phyloP scores from a whole-genome alignment of 1,140 invertebrate genomes.

The Drosophila quadrilineata region DNA sequence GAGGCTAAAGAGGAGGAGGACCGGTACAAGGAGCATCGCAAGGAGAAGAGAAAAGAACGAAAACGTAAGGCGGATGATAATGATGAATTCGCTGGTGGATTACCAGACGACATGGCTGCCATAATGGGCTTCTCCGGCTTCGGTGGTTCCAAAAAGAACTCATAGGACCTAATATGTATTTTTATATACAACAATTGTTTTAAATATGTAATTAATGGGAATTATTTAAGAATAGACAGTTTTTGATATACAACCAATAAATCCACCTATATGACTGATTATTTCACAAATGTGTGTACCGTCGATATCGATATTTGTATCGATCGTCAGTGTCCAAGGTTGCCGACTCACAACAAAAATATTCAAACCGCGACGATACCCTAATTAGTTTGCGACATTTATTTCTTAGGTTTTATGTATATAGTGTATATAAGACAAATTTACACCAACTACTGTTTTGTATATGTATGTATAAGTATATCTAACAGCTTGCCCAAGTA shows the following conservation, averaged over 20 bases:
- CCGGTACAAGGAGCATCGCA: slow-evolving; percentile 94
- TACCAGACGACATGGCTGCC: slow-evolving; percentile 92
- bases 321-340: too few relatives aligned
- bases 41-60: slow-evolving; percentile 94
- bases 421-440: slow-evolving; percentile 60
- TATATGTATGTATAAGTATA: too few relatives aligned
- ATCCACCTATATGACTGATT: too few relatives aligned
- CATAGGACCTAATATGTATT: slow-evolving; percentile 60
- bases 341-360: too few relatives aligned
- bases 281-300: too few relatives aligned
- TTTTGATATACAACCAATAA: slow-evolving; percentile 44
- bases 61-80: slow-evolving; percentile 92
- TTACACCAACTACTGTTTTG: slow-evolving; percentile 55
- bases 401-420: slow-evolving; percentile 50
- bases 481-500: slow-evolving; percentile 60
- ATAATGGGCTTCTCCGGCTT: slow-evolving; percentile 99
- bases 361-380: too few relatives aligned
- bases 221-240: slow-evolving; percentile 29
- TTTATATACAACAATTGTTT: too few relatives aligned
- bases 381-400: slow-evolving; percentile 72
- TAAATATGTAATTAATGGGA: too few relatives aligned
- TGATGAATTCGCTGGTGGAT: slow-evolving; percentile 84
- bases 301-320: too few relatives aligned
- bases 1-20: slow-evolving; percentile 99
- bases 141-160: slow-evolving; percentile 91